Evolutionary conservation across 2,113 vertebrate species (phyloP), one percentile per base, ranked within the genome.

Genomic region (Desmodus rotundus): DNA sequence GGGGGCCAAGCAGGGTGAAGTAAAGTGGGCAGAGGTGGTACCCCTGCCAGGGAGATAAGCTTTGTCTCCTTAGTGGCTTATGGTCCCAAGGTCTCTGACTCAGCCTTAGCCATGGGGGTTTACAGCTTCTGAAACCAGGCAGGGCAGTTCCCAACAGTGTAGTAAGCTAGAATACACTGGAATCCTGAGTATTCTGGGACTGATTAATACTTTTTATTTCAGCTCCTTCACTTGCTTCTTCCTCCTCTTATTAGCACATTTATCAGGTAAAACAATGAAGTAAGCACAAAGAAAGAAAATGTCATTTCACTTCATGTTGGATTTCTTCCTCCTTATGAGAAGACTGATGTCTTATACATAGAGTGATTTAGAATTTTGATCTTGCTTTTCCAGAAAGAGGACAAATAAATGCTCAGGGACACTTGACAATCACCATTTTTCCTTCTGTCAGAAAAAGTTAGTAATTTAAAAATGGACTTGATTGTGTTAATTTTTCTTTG

Each of bases 201-300:
- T 54, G 22, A 61, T 68, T 56, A 68, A 85, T 85, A 8, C 41
- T 84, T 94, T 65, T 45, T 54, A 65, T 67, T 65, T 67, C 14
- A 85, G 20, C 20, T 78, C 24, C 11, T 61, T 28, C 74, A 26
- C 33, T 45, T 82, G 33, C 10, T 61, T 74, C n/a, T 82, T 28
- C 52, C 4, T 92, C 33, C 47, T 85, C 83, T 85, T 91, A 74
- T 68, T 92, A 92, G 70, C 72, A 65, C 11, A 91, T 58, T 72
- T 85, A 65, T 52, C 36, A 72, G 36, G 15, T 41, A 96, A 81
- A 80, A 16, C 26, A 87, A 41, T 3, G 12, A 93, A 72, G 33
- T 70, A 94, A 88, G 87, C 67, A 77, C 36, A 78, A 72, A 91
- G 65, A 88, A 92, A 82, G 28, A 88, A 80, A 93, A 88, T 82